Conservation (phyloP, 2,888 invertebrate species). For the Hydrotaea diabolus region DNA sequence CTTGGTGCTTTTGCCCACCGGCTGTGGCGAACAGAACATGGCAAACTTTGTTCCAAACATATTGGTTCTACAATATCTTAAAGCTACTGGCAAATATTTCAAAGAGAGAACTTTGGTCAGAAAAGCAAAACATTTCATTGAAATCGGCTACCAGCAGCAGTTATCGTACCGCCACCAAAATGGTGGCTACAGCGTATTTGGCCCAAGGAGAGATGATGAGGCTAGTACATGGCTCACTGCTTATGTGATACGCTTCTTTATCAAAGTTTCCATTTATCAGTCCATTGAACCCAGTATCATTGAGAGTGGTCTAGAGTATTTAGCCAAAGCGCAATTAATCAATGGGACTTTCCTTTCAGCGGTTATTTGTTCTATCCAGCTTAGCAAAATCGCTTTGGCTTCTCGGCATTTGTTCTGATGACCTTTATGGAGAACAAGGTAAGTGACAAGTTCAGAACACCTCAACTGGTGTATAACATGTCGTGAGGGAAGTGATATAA, state of each 20-base stretch:
- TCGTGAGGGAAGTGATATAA: too few species aligned
- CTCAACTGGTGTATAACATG: background rate
- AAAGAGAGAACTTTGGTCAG: constrained; percentile 60
- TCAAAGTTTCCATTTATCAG: constrained; percentile 87
- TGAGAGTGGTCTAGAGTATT: constrained; percentile 86
- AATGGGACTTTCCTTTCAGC: constrained; percentile 70
- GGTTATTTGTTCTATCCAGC: constrained; percentile 83
- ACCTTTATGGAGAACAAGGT: constrained; percentile 86
- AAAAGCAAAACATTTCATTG: constrained; percentile 80
- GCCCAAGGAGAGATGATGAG: constrained; percentile 82
- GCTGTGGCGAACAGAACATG: constrained; percentile 88
- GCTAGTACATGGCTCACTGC: constrained; percentile 92
- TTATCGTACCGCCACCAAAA: constrained; percentile 86
- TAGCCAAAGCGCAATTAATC: constrained; percentile 85
- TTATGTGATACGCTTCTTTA: constrained; percentile 89
- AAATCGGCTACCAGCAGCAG: constrained; percentile 87
- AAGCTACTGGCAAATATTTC: constrained; percentile 81
- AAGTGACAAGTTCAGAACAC: too few species aligned
- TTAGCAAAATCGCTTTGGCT: constrained; percentile 84
- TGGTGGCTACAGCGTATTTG: constrained; percentile 90
- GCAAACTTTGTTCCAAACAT: constrained; percentile 85
- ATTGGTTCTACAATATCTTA: constrained; percentile 84
- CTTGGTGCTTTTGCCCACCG: constrained; percentile 84
- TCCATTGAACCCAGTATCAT: constrained; percentile 85
- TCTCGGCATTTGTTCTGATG: constrained; percentile 89